These are phyloP conservation scores for Sus cebifrons DNA, from an alignment of 2,797 vertebrate species.

Conservation along the genomic window DNA sequence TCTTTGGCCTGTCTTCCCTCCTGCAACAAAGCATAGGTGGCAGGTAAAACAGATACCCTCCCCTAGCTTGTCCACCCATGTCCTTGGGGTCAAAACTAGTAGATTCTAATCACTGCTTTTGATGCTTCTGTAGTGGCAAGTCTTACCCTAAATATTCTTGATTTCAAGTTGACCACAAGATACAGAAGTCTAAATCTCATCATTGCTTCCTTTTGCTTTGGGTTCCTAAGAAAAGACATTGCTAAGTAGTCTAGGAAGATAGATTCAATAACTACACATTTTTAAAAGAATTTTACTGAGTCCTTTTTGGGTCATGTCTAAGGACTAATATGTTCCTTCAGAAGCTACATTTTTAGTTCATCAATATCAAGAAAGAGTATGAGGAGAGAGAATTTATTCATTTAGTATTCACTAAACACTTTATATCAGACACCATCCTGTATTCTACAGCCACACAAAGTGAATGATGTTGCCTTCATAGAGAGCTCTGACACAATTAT, in stretches of 20 bases:
- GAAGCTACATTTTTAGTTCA: conserved; percentile 12
- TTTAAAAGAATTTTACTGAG: not conserved
- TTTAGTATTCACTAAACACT: not conserved
- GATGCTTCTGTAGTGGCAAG: not conserved
- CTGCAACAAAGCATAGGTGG: not conserved
- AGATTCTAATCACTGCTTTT: conserved; percentile 35
- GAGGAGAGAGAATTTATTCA: not conserved
- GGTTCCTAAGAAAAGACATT: conserved; percentile 34
- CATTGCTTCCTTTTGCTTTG: not conserved
- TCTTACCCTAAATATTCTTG: conserved; percentile 39
- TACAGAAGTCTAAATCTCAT: not conserved
- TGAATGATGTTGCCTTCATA: not conserved
- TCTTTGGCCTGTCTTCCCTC: conserved; percentile 1
- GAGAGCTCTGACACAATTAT: not conserved
- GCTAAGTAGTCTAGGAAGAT: conserved; percentile 17
- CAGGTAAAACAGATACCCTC: not conserved
- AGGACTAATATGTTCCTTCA: not conserved
- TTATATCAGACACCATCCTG: not conserved
- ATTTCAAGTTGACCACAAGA: conserved; percentile 33
- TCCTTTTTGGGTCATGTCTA: not conserved
- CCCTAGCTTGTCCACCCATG: not conserved
- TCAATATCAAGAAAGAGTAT: not conserved
- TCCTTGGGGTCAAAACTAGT: not conserved
- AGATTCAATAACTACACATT: not conserved
- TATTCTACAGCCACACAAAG: not conserved